These are phyloP conservation scores for Ctenosaura bakeri DNA, from an alignment of 2,797 vertebrate species.

Conservation along the genomic window DNA sequence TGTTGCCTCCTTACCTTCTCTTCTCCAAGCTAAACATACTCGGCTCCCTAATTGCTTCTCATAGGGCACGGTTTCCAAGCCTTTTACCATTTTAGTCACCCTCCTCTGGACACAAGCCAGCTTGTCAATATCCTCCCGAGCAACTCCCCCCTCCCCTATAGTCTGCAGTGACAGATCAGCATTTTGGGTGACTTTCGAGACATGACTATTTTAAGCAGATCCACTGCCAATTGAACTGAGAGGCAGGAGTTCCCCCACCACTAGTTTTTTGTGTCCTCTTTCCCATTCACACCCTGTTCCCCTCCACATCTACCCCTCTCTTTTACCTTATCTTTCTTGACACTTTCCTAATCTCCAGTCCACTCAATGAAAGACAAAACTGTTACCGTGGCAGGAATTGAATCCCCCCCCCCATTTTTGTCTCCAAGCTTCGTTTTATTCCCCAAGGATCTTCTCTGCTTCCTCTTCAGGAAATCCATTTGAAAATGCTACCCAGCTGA, in stretches of 20 bases:
- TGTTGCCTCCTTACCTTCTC: no score
- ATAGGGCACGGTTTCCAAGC: no score
- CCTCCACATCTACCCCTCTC: background rate
- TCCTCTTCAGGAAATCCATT: conserved; percentile 73
- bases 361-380: conserved; percentile 56
- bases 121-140: no score
- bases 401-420: conserved; percentile 63
- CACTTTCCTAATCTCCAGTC: conserved; percentile 47
- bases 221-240: background rate
- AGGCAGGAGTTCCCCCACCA: background rate
- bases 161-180: no score
- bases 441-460: conserved; percentile 62
- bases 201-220: background rate
- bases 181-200: no score
- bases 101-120: no score
- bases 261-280: background rate
- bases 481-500: conserved; percentile 66
- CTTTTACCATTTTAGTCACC: no score
- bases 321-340: conserved; percentile 51
- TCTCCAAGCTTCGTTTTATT: conserved; percentile 64
- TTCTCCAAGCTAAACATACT: no score
- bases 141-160: no score
- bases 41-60: no score
- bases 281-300: conserved; percentile 28
- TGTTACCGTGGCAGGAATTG: conserved; percentile 53